Evolutionary conservation across 2,888 invertebrate species (phyloP).

Genomic region (Pecten maximus): DNA sequence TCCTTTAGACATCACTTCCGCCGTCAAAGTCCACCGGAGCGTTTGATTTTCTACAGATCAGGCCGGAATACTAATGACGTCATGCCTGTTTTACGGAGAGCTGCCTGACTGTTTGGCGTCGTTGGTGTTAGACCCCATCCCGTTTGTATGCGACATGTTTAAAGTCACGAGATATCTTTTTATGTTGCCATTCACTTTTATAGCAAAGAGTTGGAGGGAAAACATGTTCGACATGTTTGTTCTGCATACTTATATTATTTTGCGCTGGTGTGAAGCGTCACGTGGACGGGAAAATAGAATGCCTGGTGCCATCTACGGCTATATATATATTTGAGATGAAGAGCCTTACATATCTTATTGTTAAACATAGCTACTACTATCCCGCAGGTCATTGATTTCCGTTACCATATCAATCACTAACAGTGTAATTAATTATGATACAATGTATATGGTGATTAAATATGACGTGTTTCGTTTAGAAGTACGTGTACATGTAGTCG

Average conservation of each 20-base stretch:
- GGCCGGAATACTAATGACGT: neutral
- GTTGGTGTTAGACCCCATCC: neutral
- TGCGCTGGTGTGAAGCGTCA: neutral
- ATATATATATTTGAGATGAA: neutral
- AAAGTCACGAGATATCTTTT: neutral
- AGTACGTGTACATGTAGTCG: too few relatives aligned
- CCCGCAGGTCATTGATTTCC: neutral
- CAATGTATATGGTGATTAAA: too few relatives aligned
- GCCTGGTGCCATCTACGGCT: neutral
- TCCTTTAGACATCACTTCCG: neutral
- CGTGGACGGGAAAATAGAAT: neutral
- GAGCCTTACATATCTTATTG: neutral
- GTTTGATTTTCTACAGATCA: slow-evolving; percentile 2
- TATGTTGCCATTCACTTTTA: neutral
- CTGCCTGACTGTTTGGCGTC: neutral
- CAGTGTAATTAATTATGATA: too few relatives aligned
- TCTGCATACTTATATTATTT: neutral
- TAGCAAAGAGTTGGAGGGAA: neutral
- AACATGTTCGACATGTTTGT: neutral
- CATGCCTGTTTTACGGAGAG: neutral
- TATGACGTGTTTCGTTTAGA: too few relatives aligned
- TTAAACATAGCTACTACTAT: neutral
- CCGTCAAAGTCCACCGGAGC: neutral
- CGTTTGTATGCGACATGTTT: neutral
- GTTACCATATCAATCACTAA: too few relatives aligned